phyloP scores from a whole-genome alignment of 2,888 invertebrate genomes.

The Sphecodes monilicornis region DNA sequence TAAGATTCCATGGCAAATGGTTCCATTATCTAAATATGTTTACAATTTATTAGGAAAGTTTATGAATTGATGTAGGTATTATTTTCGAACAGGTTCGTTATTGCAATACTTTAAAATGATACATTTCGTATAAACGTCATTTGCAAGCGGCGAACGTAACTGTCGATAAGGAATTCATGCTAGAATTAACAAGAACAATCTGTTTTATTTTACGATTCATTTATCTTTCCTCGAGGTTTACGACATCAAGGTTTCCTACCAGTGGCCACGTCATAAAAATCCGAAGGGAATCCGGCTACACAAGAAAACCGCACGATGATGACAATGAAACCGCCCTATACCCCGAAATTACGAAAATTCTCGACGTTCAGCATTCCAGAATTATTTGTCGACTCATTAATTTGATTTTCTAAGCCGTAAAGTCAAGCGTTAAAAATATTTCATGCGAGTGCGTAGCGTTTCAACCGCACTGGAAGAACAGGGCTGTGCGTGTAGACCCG shows the following conservation, averaged over 20 bases:
- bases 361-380: not conserved
- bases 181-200: not conserved
- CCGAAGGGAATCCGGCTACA: not conserved
- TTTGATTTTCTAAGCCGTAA: constrained; percentile 61
- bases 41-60: not conserved
- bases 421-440: constrained; percentile 63
- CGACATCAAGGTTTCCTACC: not conserved
- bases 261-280: not conserved
- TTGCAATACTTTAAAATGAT: not conserved
- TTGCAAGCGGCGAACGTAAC: not conserved
- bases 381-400: constrained; percentile 39
- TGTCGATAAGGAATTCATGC: not conserved
- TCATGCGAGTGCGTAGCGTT: constrained; percentile 38
- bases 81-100: not conserved
- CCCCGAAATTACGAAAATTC: not conserved
- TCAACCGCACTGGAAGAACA: constrained; percentile 41
- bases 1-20: too few species aligned
- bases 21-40: not conserved
- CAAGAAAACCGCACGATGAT: not conserved
- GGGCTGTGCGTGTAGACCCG: constrained; percentile 20
- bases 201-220: not conserved
- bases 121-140: not conserved
- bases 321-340: not conserved
- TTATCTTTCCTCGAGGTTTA: not conserved
- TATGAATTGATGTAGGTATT: not conserved